Evolutionary conservation across 2,113 vertebrate species (phyloP).

Genomic region (Thomomys bottae): DNA sequence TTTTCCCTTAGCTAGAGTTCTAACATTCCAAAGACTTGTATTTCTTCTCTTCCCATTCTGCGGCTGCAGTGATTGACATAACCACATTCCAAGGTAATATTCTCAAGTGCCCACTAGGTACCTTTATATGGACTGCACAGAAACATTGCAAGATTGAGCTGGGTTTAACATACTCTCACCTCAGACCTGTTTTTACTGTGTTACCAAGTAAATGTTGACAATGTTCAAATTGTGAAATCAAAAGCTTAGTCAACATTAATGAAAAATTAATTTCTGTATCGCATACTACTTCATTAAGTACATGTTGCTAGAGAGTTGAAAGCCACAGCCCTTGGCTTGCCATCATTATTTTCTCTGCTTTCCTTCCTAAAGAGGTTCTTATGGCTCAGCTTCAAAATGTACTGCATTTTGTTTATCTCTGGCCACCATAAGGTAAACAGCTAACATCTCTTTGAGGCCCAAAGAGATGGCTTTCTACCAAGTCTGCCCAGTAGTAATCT

Average conservation of each 20-base stretch:
- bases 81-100: background rate
- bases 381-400: background rate
- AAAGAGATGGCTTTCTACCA: background rate
- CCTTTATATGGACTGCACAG: conserved; percentile 18
- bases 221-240: background rate
- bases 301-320: background rate
- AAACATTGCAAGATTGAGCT: background rate
- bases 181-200: background rate
- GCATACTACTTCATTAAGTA: background rate
- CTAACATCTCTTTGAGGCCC: background rate
- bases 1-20: background rate
- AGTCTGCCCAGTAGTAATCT: background rate
- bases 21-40: background rate
- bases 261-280: background rate
- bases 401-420: background rate
- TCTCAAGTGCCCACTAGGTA: background rate
- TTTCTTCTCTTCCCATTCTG: background rate
- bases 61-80: background rate
- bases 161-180: background rate
- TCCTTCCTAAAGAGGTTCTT: background rate
- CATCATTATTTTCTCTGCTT: conserved; percentile 9
- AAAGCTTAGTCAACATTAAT: background rate
- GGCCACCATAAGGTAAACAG: background rate
- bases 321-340: background rate
- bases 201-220: background rate